Evolutionary conservation across 2,888 invertebrate genomes (phyloP).

Genomic region (Ormia ochracea): DNA sequence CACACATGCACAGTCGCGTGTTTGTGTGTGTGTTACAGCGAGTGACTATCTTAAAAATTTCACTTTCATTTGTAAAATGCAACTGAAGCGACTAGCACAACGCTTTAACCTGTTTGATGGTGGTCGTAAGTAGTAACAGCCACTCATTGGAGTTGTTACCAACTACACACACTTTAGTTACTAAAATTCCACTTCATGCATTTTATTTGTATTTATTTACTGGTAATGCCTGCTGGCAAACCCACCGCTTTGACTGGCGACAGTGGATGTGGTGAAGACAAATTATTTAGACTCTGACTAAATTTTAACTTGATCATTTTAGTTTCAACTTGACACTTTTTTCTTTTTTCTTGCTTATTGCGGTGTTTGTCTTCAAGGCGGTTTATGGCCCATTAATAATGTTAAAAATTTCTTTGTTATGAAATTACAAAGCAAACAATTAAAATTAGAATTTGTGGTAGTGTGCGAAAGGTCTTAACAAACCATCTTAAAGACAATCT

Average conservation of each 20-base stretch:
- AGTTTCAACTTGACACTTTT: slow-evolving; percentile 60
- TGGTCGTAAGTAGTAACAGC: slow-evolving; percentile 7
- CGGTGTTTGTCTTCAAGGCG: slow-evolving; percentile 1
- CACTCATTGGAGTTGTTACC: slow-evolving; percentile 2
- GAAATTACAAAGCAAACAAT: not conserved
- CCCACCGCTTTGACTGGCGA: slow-evolving; percentile 29
- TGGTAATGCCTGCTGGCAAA: slow-evolving; percentile 8
- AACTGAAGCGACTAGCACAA: slow-evolving; percentile 19
- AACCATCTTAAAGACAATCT: not conserved
- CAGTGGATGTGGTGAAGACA: slow-evolving; percentile 16
- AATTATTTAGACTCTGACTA: slow-evolving; percentile 41
- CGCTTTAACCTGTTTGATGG: not conserved
- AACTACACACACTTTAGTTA: slow-evolving; percentile 29
- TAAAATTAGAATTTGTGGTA: not conserved
- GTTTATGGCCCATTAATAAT: not conserved
- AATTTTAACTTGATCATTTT: slow-evolving; percentile 20
- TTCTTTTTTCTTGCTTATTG: not conserved
- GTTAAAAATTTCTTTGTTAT: not conserved
- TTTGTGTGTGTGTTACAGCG: not conserved
- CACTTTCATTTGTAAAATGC: slow-evolving; percentile 58
- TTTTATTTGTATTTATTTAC: slow-evolving; percentile 30
- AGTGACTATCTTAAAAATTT: slow-evolving; percentile 44
- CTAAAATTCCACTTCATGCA: slow-evolving; percentile 16
- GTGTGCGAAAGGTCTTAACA: not conserved
- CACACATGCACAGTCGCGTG: too few relatives aligned